These are phyloP conservation scores for Abscondita cerata DNA, from an alignment of 2,888 invertebrate genomes.

Conservation along the genomic window DNA sequence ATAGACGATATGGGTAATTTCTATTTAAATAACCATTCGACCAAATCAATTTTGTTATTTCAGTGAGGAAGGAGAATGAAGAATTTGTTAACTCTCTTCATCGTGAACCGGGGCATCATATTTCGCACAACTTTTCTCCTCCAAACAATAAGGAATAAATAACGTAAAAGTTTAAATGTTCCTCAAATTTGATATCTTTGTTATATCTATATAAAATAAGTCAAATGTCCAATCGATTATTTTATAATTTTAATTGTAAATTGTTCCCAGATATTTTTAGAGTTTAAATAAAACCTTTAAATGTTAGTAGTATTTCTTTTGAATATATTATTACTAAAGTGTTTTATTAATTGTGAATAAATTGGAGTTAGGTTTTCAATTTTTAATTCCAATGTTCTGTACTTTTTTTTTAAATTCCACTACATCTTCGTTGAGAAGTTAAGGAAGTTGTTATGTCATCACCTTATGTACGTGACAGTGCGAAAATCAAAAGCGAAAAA, in stretches of 20 bases:
- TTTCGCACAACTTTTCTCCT: conserved; percentile 20
- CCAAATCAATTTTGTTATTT: conserved; percentile 46
- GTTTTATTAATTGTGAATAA: no score
- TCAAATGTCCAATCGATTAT: conserved; percentile 3
- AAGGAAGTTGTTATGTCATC: no score
- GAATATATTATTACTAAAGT: no score
- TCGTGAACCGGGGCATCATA: conserved; percentile 44
- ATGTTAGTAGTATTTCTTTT: background rate
- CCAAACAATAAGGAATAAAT: conserved; percentile 12
- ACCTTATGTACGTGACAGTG: no score
- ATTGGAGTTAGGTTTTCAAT: no score
- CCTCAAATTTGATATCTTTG: conserved; percentile 12
- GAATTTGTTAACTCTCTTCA: conserved; percentile 83
- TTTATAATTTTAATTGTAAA: conserved; percentile 5
- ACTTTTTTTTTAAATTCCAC: no score
- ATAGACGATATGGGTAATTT: conserved; percentile 92
- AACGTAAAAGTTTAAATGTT: conserved; percentile 13
- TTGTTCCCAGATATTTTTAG: conserved; percentile 5
- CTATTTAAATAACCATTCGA: no score
- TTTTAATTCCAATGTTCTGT: no score
- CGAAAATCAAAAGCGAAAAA: no score
- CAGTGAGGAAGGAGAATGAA: conserved; percentile 90
- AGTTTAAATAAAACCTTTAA: conserved; percentile 9
- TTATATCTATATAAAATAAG: conserved; percentile 10
- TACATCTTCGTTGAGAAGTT: no score